Evolutionary conservation across 1,140 invertebrate genomes (phyloP).

Genomic region (Piezodorus guildinii): DNA sequence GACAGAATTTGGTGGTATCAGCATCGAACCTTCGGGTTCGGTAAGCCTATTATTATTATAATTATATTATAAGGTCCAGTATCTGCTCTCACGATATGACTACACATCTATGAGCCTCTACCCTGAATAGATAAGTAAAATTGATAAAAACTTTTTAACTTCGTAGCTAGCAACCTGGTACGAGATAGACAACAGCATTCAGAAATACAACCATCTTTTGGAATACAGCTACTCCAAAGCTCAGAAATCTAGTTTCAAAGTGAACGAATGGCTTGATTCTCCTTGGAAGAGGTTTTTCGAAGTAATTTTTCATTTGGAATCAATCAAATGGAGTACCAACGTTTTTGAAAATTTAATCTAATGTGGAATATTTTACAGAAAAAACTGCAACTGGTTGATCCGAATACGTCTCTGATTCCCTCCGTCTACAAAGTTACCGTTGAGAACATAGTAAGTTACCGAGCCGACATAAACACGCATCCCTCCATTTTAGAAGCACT

Average conservation of each 20-base stretch:
- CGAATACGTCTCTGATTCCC: neutral
- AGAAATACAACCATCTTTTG: neutral
- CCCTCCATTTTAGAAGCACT: slow-evolving; percentile 37
- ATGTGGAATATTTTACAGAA: neutral
- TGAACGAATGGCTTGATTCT: slow-evolving; percentile 6
- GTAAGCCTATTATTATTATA: no score
- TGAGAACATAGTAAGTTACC: slow-evolving; percentile 49
- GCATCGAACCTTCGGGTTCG: no score
- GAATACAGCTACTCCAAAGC: slow-evolving; percentile 8
- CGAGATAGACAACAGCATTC: neutral
- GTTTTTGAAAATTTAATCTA: no score
- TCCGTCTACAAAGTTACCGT: slow-evolving; percentile 42
- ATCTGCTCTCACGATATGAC: no score
- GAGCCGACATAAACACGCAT: slow-evolving; percentile 53
- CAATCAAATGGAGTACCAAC: no score
- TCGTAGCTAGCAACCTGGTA: neutral
- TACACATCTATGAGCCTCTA: no score
- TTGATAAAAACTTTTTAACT: no score
- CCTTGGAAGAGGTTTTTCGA: slow-evolving; percentile 9
- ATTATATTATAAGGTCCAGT: no score
- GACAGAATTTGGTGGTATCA: no score
- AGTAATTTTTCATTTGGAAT: neutral
- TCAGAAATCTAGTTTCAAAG: slow-evolving; percentile 3
- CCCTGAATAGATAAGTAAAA: no score
- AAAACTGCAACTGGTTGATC: neutral